Conservation (phyloP, 2,888 invertebrate genomes). For the Brenthis daphne region DNA sequence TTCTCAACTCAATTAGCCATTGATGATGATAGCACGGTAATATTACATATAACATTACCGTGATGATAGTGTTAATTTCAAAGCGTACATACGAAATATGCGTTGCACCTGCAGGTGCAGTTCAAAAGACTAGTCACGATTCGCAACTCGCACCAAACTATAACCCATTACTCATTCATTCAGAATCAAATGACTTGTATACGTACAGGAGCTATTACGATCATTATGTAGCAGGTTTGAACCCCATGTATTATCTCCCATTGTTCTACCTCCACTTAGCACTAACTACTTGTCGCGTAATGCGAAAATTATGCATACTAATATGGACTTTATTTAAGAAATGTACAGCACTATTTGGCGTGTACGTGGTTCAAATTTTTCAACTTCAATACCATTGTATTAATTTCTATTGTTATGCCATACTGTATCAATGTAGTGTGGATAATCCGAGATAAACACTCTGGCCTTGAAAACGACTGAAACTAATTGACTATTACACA, state of each 20-base stretch:
- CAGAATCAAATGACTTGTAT: slow-evolving; percentile 38
- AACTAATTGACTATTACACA: slow-evolving; percentile 44
- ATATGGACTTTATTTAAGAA: slow-evolving; percentile 32
- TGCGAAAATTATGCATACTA: slow-evolving; percentile 20
- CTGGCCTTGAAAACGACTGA: slow-evolving; percentile 53
- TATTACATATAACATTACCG: too few relatives aligned
- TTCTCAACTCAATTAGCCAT: too few relatives aligned
- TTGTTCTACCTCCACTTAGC: slow-evolving; percentile 46
- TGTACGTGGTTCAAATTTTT: slow-evolving; percentile 3
- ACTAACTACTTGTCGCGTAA: slow-evolving; percentile 37
- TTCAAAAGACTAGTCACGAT: slow-evolving; percentile 38
- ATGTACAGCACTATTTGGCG: slow-evolving; percentile 21
- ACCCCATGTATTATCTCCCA: slow-evolving; percentile 50
- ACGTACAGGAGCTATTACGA: slow-evolving; percentile 42
- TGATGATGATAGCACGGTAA: neutral
- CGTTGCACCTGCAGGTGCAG: slow-evolving; percentile 34
- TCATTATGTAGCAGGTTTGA: slow-evolving; percentile 37
- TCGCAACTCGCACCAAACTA: slow-evolving; percentile 32
- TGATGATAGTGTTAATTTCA: slow-evolving; percentile 11
- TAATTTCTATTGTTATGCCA: slow-evolving; percentile 38
- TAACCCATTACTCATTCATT: slow-evolving; percentile 36
- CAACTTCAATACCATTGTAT: slow-evolving; percentile 38
- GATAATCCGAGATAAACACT: slow-evolving; percentile 68
- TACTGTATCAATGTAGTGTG: slow-evolving; percentile 43
- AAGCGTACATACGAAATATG: slow-evolving; percentile 7